Conservation (phyloP, 2,888 invertebrate genomes). For the Drosophila koepferae region DNA sequence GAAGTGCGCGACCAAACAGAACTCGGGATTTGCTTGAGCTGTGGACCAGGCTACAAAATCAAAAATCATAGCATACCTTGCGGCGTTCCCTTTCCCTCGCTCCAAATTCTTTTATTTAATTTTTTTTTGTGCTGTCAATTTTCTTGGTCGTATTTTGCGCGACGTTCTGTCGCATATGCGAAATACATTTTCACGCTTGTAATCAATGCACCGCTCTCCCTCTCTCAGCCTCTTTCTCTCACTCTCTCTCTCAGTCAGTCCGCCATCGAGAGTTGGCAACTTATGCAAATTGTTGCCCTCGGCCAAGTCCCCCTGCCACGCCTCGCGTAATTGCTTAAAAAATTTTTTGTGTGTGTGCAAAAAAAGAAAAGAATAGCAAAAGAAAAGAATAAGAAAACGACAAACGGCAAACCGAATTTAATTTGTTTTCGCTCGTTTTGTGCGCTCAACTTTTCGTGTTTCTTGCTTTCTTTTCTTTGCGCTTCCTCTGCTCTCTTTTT, state of each 20-base stretch:
- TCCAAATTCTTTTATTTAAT: slow-evolving; percentile 5
- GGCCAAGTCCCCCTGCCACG: slow-evolving; percentile 37
- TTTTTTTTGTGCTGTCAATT: slow-evolving; percentile 10
- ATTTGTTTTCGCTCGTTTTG: slow-evolving; percentile 79
- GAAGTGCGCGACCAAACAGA: neutral
- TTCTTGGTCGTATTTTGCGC: slow-evolving; percentile 24
- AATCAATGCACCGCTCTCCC: slow-evolving; percentile 63
- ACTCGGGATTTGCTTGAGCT: slow-evolving; percentile 15
- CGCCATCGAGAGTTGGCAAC: slow-evolving; percentile 31
- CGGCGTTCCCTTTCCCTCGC: slow-evolving; percentile 35
- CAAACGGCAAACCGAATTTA: slow-evolving; percentile 75
- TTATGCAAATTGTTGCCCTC: slow-evolving; percentile 70
- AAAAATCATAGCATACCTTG: slow-evolving; percentile 68
- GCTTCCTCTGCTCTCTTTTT: slow-evolving; percentile 17
- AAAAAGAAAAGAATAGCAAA: slow-evolving; percentile 34
- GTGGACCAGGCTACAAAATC: slow-evolving; percentile 10
- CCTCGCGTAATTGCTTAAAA: slow-evolving; percentile 73
- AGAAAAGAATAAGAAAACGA: slow-evolving; percentile 54
- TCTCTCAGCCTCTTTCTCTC: neutral
- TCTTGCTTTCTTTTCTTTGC: slow-evolving; percentile 39
- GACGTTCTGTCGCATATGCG: slow-evolving; percentile 62
- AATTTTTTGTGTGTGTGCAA: slow-evolving; percentile 28
- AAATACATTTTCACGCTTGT: slow-evolving; percentile 75
- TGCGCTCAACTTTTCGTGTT: slow-evolving; percentile 65
- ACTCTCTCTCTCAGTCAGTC: neutral